Percentiles rank a stretch among this genome's conserved stretches.
Evolutionary conservation across 2,797 vertebrate species (phyloP).

Genomic region (Loriculus beryllinus): DNA sequence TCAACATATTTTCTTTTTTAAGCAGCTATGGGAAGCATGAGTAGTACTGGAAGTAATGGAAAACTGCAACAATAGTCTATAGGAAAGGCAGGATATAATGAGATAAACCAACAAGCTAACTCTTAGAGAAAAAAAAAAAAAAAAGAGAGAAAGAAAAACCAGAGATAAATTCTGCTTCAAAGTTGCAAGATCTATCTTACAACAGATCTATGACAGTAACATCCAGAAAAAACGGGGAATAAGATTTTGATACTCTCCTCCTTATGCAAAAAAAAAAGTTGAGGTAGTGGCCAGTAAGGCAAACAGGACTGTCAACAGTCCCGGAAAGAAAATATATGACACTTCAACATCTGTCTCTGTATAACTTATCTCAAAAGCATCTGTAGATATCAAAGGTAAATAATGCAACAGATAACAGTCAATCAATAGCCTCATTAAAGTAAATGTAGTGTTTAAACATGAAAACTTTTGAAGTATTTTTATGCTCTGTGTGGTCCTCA

Average conservation of each 20-base stretch:
- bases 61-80: not conserved
- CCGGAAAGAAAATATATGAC: not conserved
- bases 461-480: not conserved
- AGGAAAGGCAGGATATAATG: not conserved
- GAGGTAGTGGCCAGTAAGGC: not conserved
- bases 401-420: not conserved
- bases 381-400: not conserved
- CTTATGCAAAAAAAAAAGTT: not conserved
- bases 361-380: not conserved
- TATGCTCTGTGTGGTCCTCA: not conserved
- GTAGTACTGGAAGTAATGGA: not conserved
- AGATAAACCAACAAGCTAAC: not conserved
- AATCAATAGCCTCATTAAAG: constrained; percentile 7
- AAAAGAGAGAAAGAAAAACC: not conserved
- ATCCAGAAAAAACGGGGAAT: not conserved
- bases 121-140: not conserved
- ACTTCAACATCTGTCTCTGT: not conserved
- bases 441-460: not conserved
- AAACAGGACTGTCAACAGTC: not conserved
- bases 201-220: not conserved
- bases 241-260: not conserved
- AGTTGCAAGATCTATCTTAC: not conserved
- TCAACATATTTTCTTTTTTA: not conserved
- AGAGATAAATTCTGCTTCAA: not conserved
- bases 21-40: not conserved